Evolutionary conservation across 1,140 invertebrate species (phyloP).

Genomic region (Whitmania pigra): DNA sequence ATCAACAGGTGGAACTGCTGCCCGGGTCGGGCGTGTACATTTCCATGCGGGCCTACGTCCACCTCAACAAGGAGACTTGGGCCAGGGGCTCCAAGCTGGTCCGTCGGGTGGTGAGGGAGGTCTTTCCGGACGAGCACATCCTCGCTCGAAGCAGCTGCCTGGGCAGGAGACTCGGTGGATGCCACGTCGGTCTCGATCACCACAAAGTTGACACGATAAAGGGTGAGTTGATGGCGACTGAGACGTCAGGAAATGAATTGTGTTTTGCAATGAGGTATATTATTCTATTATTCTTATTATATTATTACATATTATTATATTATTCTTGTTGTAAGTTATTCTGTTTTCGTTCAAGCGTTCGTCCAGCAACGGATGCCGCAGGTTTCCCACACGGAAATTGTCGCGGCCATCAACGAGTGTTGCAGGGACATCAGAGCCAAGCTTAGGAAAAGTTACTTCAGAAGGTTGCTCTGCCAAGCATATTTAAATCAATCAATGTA

Average conservation of each 20-base stretch:
- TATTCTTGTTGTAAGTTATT: not conserved
- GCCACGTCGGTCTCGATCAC: constrained; percentile 12
- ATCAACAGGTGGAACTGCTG: constrained; percentile 13
- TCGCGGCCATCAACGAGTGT: constrained; percentile 15
- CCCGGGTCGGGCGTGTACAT: constrained; percentile 15
- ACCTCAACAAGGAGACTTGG: constrained; percentile 2
- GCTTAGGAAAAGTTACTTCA: constrained; percentile 9
- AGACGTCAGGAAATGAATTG: too few species aligned
- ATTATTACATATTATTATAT: too few species aligned
- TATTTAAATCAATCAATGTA: too few species aligned
- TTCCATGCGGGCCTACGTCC: not conserved
- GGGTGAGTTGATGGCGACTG: not conserved
- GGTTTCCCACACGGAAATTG: constrained; percentile 9
- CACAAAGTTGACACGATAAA: constrained; percentile 19
- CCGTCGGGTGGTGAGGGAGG: constrained; percentile 2
- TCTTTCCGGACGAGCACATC: constrained; percentile 17
- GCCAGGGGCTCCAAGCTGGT: constrained; percentile 14
- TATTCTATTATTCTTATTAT: not conserved
- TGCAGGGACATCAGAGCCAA: constrained; percentile 8
- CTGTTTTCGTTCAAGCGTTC: constrained; percentile 1
- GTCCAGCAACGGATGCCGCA: constrained; percentile 15
- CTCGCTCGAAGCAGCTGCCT: constrained; percentile 16
- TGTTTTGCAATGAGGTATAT: too few species aligned
- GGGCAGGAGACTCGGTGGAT: not conserved
- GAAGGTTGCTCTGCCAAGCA: not conserved